Base-by-base conservation (phyloP, 2,888 invertebrate species). In the Drosophila prostipennis region DNA sequence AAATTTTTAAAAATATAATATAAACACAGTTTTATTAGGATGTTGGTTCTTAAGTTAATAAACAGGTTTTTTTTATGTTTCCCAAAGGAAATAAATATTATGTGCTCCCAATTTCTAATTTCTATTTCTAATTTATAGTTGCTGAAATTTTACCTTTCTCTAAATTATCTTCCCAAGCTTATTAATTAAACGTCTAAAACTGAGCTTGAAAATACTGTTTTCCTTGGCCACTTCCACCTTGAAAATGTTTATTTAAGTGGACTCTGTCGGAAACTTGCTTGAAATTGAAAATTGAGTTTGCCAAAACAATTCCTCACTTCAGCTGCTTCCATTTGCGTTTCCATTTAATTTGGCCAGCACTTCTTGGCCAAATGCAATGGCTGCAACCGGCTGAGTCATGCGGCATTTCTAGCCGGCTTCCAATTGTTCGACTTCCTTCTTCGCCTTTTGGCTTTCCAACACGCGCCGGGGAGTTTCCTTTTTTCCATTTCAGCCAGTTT, bases 201-300 rank as follows among this genome's bases (percentile, higher is more conserved):
- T 7, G 2, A 8, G 19, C 16, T 16, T 19, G 19, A 23, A 37
- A n/a, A 23, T 1, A 23, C 11, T 13, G 23, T 23, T 32, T 26
- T n/a, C 7, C 4, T 19, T 6, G n/a, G 13, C 3, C 36, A 7
- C 16, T 6, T 34, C n/a, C 7, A 29, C 14, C n/a, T 23, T 10
- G 29, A 10, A 40, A 61, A 26, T 61, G 36, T 42, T 36, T 40
- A 61, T 48, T 60, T 61, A 42, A 23, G 37, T 59, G 39, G 39
- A 61, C 59, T 59, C 46, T 59, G 37, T 37, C 59, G 60, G 60
- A 58, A 60, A 60, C 45, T 61, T 48, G 16, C 8, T 32, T 26
- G 26, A 40, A 57, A 60, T 74, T 61, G 23, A 40, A 40, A 57
- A 60, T 74, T 61, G 23, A 40, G 69, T 40, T 52, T 69, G 70